Base-by-base conservation (phyloP, 2,888 invertebrate species). In the Ferrisia virgata region DNA sequence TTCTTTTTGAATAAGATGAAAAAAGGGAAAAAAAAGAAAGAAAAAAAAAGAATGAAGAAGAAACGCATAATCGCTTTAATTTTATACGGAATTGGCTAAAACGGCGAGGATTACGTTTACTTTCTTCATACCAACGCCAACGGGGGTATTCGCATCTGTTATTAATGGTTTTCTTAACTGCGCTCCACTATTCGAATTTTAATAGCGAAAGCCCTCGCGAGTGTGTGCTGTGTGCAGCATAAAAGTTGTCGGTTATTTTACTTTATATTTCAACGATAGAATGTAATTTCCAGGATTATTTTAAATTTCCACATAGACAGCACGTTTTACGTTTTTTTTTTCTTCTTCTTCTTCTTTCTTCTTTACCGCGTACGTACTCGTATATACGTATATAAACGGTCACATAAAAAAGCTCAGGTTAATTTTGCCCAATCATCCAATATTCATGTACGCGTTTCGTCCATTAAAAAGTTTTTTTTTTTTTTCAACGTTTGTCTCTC, bases 131-230 rank as follows among this genome's bases (percentile, higher is more conserved):
- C 5, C 9, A 2, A 5, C 18, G 22, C 5, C 9, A 2, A 22
- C 47, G 28, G 78, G 40, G 43, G 43, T 43, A 13, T 43, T 43
- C 79, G 79, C 79, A 79, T 79, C 79, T 79, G 79, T 79, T 79
- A 79, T 79, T 79, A 79, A 79, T 79, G 79, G 79, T 28, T 40
- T 28, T 79, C 79, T 79, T 79, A 43, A 79, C 40, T 43, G 79
- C 79, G 79, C 43, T 79, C 39, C 43, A 79, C 79, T 36, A 79
- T 79, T 79, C 79, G 79, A 79, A 79, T 79, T 79, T 79, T 79
- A 79, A 79, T 79, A 79, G 79, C 25, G 25, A 79, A 43, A 79
- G 64, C 53, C 22, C 53, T 22, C 18, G 22, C 64, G 64, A 64
- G 28, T 64, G 28, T 64, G 64, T 64, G 64, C 64, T 64, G 28